These are phyloP conservation scores for Drosophila miranda DNA, from an alignment of 1,140 invertebrate genomes.

Conservation along the genomic window DNA sequence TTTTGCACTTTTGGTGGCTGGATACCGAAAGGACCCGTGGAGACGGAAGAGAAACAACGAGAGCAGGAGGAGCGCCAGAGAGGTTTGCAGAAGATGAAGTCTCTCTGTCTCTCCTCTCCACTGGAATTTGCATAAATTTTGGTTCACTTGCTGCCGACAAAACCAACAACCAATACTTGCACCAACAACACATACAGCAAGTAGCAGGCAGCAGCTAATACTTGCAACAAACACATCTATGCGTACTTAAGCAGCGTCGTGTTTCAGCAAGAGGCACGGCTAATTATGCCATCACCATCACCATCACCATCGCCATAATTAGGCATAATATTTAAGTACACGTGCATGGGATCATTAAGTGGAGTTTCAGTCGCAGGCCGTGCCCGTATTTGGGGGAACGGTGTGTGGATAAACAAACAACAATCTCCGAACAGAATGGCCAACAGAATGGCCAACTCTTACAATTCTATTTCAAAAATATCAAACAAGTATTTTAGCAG, in stretches of 20 bases:
- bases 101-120: too few species aligned
- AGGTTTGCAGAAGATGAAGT: too few species aligned
- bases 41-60: not conserved
- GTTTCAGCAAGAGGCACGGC: constrained; percentile 21
- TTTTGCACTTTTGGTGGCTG: constrained; percentile 36
- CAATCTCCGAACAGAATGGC: too few species aligned
- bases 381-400: not conserved
- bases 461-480: too few species aligned
- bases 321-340: constrained; percentile 66
- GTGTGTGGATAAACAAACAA: too few species aligned
- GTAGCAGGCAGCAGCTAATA: constrained; percentile 6
- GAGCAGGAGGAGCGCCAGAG: not conserved
- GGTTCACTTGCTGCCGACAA: not conserved
- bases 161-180: constrained; percentile 2
- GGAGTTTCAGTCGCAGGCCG: constrained; percentile 7
- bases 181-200: constrained; percentile 2
- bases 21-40: too few species aligned
- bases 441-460: too few species aligned
- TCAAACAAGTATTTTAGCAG: too few species aligned
- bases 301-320: constrained; percentile 47
- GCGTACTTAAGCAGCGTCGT: too few species aligned
- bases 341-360: constrained; percentile 48
- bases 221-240: too few species aligned
- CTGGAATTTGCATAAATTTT: constrained; percentile 67
- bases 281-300: constrained; percentile 62